These are phyloP conservation scores for Proterorhinus semilunaris DNA, from an alignment of 2,113 vertebrate species.

Conservation along the genomic window DNA sequence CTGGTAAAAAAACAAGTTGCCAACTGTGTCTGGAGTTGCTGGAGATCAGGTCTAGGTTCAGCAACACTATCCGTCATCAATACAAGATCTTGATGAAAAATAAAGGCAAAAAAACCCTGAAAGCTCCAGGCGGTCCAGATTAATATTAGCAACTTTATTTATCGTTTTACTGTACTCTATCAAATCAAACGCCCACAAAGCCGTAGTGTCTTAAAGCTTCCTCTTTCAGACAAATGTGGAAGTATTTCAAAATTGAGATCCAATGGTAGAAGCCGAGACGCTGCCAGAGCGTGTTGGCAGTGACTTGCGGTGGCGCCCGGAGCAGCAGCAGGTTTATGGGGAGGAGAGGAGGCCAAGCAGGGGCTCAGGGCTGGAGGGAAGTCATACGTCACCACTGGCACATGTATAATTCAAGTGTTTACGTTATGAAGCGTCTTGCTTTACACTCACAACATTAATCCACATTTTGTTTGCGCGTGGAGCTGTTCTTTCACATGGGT, in stretches of 20 bases:
- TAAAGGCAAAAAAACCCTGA: no score
- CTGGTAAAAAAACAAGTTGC: no score
- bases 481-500: not conserved
- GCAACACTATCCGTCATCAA: no score
- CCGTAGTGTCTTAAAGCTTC: no score
- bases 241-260: not conserved
- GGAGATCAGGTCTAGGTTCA: no score
- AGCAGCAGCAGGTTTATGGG: constrained; percentile 23
- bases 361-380: constrained; percentile 25
- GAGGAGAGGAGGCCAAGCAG: constrained; percentile 5
- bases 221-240: not conserved
- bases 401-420: constrained; percentile 25
- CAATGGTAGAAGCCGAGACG: constrained; percentile 40
- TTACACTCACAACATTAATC: constrained; percentile 24
- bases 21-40: no score
- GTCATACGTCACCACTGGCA: constrained; percentile 17
- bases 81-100: no score
- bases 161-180: no score
- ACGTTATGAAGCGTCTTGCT: constrained; percentile 25
- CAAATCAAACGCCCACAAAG: no score
- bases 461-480: constrained; percentile 5
- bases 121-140: no score
- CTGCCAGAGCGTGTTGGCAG: constrained; percentile 36
- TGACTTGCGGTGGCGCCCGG: constrained; percentile 8
- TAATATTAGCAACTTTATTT: no score